Percentiles rank a stretch among this genome's conserved stretches.
These are phyloP conservation scores for Parambassis ranga DNA, from an alignment of 2,797 vertebrate species.

Conservation along the genomic window DNA sequence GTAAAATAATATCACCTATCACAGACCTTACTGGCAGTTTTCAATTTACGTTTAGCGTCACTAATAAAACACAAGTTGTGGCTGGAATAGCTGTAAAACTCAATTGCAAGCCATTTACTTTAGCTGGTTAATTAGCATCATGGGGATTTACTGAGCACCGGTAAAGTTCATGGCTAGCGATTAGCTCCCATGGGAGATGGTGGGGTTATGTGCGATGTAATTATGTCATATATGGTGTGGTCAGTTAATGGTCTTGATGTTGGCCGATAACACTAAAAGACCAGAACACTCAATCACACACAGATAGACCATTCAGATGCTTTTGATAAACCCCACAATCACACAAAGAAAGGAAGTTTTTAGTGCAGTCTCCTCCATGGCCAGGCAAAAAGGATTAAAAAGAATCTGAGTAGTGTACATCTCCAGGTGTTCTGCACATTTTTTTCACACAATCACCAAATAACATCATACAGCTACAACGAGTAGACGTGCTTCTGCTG, in stretches of 20 bases:
- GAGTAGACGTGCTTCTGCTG: too few relatives aligned
- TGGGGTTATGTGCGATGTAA: slow-evolving; percentile 39
- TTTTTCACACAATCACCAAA: too few relatives aligned
- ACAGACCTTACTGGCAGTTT: slow-evolving; percentile 40
- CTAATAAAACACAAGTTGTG: slow-evolving; percentile 53
- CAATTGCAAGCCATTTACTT: slow-evolving; percentile 51
- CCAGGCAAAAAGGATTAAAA: too few relatives aligned
- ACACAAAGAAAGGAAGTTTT: too few relatives aligned
- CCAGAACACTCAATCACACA: slow-evolving; percentile 8
- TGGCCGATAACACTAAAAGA: slow-evolving; percentile 38
- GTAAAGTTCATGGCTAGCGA: slow-evolving; percentile 39
- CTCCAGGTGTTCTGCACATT: too few relatives aligned
- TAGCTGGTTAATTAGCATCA: slow-evolving; percentile 62
- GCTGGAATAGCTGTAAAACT: slow-evolving; percentile 47
- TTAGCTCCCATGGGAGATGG: slow-evolving; percentile 41
- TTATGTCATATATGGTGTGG: slow-evolving; percentile 36
- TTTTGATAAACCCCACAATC: not conserved
- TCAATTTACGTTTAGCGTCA: slow-evolving; percentile 36
- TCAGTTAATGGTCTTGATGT: slow-evolving; percentile 55
- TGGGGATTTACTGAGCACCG: slow-evolving; percentile 51
- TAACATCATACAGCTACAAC: too few relatives aligned
- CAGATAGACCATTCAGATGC: not conserved
- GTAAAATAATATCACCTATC: slow-evolving; percentile 54
- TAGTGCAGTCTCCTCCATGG: too few relatives aligned
- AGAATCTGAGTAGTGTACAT: too few relatives aligned